phyloP scores from a whole-genome alignment of 2,797 vertebrate species.

The Rhadinocentrus ornatus region DNA sequence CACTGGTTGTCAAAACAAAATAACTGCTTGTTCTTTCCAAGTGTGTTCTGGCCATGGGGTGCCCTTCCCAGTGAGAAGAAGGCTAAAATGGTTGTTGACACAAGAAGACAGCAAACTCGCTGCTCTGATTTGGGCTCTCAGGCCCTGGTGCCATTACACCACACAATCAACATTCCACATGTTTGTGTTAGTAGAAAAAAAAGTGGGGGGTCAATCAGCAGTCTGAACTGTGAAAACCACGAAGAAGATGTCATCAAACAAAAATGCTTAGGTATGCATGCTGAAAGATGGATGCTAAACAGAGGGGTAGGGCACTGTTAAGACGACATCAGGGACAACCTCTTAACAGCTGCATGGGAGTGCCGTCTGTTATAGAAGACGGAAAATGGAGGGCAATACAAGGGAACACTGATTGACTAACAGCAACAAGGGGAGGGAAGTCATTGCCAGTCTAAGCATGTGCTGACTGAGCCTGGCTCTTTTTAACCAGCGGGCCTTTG shows the following conservation, averaged over 20 bases:
- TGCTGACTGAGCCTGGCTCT: slow-evolving; percentile 82
- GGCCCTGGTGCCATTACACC: slow-evolving; percentile 52
- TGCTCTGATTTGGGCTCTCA: slow-evolving; percentile 39
- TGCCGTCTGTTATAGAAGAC: slow-evolving; percentile 70
- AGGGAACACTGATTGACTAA: slow-evolving; percentile 83
- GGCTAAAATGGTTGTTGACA: slow-evolving; percentile 73
- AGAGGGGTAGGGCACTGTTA: slow-evolving; percentile 75
- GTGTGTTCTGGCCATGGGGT: slow-evolving; percentile 73
- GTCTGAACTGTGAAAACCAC: slow-evolving; percentile 71
- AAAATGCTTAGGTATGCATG: slow-evolving; percentile 80
- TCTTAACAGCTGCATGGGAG: slow-evolving; percentile 84
- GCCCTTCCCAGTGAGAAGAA: slow-evolving; percentile 65
- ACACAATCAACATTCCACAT: slow-evolving; percentile 63
- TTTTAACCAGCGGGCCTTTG: slow-evolving; percentile 77
- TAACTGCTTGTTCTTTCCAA: slow-evolving; percentile 71
- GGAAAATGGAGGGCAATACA: slow-evolving; percentile 78
- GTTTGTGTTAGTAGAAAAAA: slow-evolving; percentile 18
- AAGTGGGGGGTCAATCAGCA: slow-evolving; percentile 62
- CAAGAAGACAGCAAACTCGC: slow-evolving; percentile 64
- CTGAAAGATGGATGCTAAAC: slow-evolving; percentile 83
- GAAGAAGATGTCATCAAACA: slow-evolving; percentile 81
- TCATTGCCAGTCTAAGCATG: slow-evolving; percentile 82
- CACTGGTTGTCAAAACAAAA: slow-evolving; percentile 79
- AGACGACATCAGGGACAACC: slow-evolving; percentile 81
- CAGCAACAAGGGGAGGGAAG: slow-evolving; percentile 78